phyloP scores from a whole-genome alignment of 2,113 vertebrate species.

The Phoenicopterus ruber region DNA sequence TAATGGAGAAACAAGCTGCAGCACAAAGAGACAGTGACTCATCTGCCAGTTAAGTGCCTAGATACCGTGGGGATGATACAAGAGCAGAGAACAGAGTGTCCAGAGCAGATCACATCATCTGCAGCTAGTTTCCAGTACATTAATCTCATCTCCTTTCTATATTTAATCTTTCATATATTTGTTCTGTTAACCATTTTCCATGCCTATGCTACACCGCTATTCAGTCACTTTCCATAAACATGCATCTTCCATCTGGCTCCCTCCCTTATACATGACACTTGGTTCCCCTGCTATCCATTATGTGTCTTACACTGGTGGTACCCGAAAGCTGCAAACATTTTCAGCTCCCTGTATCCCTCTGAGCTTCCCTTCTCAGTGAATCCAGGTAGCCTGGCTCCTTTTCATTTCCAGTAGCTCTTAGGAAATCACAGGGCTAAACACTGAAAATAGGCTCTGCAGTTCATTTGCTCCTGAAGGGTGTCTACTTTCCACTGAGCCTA shows the following conservation, averaged over 20 bases:
- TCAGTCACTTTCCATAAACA: neutral
- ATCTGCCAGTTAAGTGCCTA: slow-evolving; percentile 44
- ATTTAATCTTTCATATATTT: slow-evolving; percentile 33
- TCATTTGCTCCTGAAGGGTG: neutral
- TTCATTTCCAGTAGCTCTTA: neutral
- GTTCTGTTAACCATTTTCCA: slow-evolving; percentile 1
- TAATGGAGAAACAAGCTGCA: slow-evolving; percentile 28
- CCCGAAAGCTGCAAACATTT: neutral
- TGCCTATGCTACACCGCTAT: neutral
- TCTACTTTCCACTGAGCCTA: neutral
- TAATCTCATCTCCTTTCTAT: slow-evolving; percentile 32
- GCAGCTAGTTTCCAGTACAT: slow-evolving; percentile 30
- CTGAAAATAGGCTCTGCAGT: neutral
- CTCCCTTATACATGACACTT: neutral
- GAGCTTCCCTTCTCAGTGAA: neutral
- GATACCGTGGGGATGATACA: slow-evolving; percentile 12
- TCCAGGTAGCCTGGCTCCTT: neutral
- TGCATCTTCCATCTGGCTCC: neutral
- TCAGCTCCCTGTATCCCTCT: neutral
- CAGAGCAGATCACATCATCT: slow-evolving; percentile 28
- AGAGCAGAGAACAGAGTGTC: slow-evolving; percentile 48
- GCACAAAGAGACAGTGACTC: slow-evolving; percentile 44
- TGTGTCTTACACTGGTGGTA: neutral
- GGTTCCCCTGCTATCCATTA: neutral
- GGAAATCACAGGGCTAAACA: neutral